Base-by-base conservation (phyloP, 1,140 invertebrate species). In the Drosophila lacteicornis region DNA sequence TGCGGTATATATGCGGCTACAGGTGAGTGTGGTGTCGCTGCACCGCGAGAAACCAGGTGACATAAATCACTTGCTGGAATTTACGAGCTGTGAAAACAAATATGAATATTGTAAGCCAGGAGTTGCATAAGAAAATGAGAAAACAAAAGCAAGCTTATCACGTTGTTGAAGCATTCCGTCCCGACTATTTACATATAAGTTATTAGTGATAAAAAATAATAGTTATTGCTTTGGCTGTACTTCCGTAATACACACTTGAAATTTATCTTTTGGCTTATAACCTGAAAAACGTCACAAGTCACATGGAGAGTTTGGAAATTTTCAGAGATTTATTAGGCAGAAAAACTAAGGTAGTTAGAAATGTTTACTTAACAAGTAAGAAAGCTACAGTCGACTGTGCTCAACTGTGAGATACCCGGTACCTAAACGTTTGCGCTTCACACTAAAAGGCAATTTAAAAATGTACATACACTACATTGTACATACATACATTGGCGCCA, bases 1-100 rank as follows among this genome's bases (percentile, higher is more conserved):
- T 97, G 49, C 96, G 97, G 80, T 97, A 96, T 82, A 95, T 96
- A 93, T 94, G 96, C 58, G 96, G 96, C 92, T 96, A 96, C 82
- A 94, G 96, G 95, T 96, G 91, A 93, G 85, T 58, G 27, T 11
- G 13, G 17, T 40, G 8, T 17, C 4, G n/a, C 38, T 45, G 38
- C 36, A 58, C 40, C 12, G 53, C 36, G 36, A 56, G 38, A 38
- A 56, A 56, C 19, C 19, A n/a, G 36, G 19, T 56, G 33, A 4
- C 53, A 22, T 55, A 55, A 55, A 55, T 55, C 17, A 55, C 33
- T 55, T 55, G 1, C 6, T 33, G 7, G 8, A 50, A 30, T 25
- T 25, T 57, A 17, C 36, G 25, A 42, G 19, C 55, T 57, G 33
- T 57, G 9, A 57, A 40, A 56, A 56, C 33, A 36, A 6, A 33